Base-by-base conservation (phyloP, 92 coral and sea anemone species). In the Nematostella vectensis region DNA sequence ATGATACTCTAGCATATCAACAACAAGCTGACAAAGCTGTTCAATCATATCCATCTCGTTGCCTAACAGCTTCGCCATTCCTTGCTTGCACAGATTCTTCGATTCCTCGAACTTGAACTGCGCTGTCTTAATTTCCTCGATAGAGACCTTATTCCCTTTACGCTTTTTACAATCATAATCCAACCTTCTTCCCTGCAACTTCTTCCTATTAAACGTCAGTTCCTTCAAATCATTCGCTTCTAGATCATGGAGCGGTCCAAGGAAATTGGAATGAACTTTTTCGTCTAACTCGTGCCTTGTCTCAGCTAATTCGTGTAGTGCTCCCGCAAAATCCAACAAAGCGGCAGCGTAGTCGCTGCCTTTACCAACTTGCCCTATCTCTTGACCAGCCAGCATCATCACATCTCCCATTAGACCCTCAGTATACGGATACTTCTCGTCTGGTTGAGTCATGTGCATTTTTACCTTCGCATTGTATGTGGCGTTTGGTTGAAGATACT, bases 151-250 rank as follows among this genome's bases (percentile, higher is more conserved):
- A 18, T 50, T 52, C 48, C 80, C 83, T 47, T 85, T 85, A 51
- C 94, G 80, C 66, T 71, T 85, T 80, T 85, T 85, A 57, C 94
- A 85, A 52, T 85, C 94, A 54, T 16, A 85, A 28, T 85, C 94
- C 39, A 85, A 75, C 3, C 94, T 59, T 47, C 94, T 40, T 24
- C 94, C 94, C 19, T 80, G 88, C 3, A 85, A 80, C 45, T 85
- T 85, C 50, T 85, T 85, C 42, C 88, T 87, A 37, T 80, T 78
- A 51, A 63, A 77, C 17, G 80, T 72, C 3, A 85, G 27, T 33
- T 79, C 87, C 38, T 85, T 85, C 42, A 85, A 63, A 6, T 85
- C 83, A 25, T 73, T 68, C 38, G 44, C 76, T 53, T 85, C 94
- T 37, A 79, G 36, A 18, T 72, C 87, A 36, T 50, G 72, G 33